These are phyloP conservation scores for Antrozous pallidus DNA, from an alignment of 2,797 vertebrate species.

Conservation along the genomic window DNA sequence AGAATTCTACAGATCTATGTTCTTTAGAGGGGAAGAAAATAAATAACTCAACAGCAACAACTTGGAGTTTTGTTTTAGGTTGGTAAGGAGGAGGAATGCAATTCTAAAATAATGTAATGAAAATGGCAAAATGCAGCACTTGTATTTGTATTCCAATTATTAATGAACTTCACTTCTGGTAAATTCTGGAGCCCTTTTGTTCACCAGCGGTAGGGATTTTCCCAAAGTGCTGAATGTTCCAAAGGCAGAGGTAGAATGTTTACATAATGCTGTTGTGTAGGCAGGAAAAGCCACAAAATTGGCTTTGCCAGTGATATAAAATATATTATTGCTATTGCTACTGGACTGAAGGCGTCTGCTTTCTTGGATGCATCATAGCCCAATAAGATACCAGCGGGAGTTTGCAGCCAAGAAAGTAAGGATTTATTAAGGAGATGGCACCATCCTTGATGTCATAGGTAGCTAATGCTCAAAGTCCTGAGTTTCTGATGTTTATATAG, in stretches of 20 bases:
- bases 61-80: background rate
- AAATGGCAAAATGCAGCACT: background rate
- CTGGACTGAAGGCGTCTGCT: background rate
- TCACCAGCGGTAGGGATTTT: background rate
- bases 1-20: conserved; percentile 7
- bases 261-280: background rate
- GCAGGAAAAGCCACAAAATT: background rate
- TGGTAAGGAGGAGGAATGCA: background rate
- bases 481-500: background rate
- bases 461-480: background rate
- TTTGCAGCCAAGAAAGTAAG: background rate
- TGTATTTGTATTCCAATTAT: background rate
- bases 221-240: background rate
- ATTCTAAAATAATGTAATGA: background rate
- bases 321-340: background rate
- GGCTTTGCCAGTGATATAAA: background rate
- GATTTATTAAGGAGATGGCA: background rate
- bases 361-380: background rate
- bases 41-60: background rate
- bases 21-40: background rate
- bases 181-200: background rate
- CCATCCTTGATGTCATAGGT: background rate
- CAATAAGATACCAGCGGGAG: background rate
- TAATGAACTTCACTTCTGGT: background rate
- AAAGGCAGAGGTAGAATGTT: background rate